Base-by-base conservation (phyloP, 2,797 vertebrate genomes). In the Hafferia zeledoni region DNA sequence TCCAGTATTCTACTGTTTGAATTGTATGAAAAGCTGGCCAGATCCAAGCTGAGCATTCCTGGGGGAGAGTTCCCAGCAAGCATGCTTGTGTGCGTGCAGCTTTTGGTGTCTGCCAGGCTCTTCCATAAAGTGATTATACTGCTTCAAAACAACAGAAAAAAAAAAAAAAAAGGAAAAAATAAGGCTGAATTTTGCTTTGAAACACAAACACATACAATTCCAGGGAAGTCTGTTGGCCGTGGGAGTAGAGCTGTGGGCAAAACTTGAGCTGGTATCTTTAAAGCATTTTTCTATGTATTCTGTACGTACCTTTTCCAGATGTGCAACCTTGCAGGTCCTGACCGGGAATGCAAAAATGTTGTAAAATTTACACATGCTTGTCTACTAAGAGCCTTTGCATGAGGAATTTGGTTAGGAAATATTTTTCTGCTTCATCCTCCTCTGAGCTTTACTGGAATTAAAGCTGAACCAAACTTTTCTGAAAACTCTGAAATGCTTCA, bases 401-500 rank as follows among this genome's bases (percentile, higher is more conserved):
- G 31, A 77, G 60, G 86, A 90, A 92, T 96, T 90, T 87, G 63
- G 59, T 86, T 95, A 67, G 83, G 69, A 94, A 94, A 83, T 94
- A 64, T 82, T 95, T 92, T 87, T 79, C 71, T 93, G 27, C 64
- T 95, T 84, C 81, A 53, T 90, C 70, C n/a, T 86, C 84, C 67
- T 90, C 67, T 64, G 60, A 91, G 87, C 35, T 94, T 96, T 95
- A 90, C 85, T 87, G 95, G 89, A 96, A 94, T 87, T 83, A 88
- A 93, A 91, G 35, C 80, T 89, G 91, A 94, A 94, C 70, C 52
- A 65, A 96, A 96, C 85, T 94, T 96, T 87, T 96, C 93, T 93
- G 91, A 96, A 94, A 81, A 91, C 87, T 94, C 85, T 93, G 91
- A 94, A 97, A 94, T 95, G 88, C 93, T 93, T 96, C 85, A 93